These are phyloP conservation scores for Brachionichthys hirsutus DNA, from an alignment of 2,113 vertebrate genomes.

Conservation along the genomic window DNA sequence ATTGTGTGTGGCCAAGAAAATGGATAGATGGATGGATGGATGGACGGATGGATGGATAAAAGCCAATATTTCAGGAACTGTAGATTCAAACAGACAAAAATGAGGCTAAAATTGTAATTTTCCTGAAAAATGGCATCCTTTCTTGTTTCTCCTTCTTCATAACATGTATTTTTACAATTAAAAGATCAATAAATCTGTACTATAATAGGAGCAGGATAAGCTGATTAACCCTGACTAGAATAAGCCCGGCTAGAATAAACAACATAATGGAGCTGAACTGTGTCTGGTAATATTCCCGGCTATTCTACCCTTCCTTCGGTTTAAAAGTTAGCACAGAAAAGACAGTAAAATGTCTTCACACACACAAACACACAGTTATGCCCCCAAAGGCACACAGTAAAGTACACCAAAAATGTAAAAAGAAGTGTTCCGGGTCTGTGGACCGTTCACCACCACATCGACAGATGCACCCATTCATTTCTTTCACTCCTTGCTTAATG, in stretches of 20 bases:
- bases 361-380: background rate
- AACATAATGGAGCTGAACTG: no score
- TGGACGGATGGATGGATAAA: no score
- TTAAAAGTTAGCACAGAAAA: background rate
- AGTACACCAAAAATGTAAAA: conserved; percentile 19
- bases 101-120: no score
- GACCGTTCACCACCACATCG: conserved; percentile 48
- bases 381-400: conserved; percentile 3
- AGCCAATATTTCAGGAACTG: no score
- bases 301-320: background rate
- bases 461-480: conserved; percentile 68
- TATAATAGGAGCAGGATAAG: no score
- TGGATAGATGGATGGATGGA: no score
- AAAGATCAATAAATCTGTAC: no score
- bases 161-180: background rate
- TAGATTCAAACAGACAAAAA: background rate
- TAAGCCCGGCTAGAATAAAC: no score
- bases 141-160: conserved; percentile 1
- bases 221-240: no score
- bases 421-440: conserved; percentile 26
- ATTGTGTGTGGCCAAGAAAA: no score
- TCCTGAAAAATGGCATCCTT: background rate
- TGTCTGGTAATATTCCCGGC: no score
- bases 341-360: conserved; percentile 1
- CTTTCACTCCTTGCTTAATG: conserved; percentile 60